Conservation (phyloP, 2,888 invertebrate species). For the Abrostola triplasia region DNA sequence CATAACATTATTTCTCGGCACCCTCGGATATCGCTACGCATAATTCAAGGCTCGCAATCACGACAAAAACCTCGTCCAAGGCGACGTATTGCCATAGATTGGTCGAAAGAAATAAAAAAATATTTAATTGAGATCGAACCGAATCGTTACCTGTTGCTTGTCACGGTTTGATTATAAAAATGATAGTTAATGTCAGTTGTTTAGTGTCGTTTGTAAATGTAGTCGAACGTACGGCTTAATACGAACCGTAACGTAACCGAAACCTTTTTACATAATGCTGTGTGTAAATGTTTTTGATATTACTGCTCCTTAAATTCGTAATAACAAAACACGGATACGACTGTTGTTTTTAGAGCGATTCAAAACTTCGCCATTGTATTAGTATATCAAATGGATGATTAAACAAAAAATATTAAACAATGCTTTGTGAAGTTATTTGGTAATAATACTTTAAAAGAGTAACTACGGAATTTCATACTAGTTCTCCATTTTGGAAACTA, state of each 20-base stretch:
- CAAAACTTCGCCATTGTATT: too few species aligned
- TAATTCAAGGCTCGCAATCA: constrained; percentile 30
- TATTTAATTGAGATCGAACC: constrained; percentile 31
- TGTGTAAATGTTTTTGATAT: background rate
- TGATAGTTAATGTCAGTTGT: constrained; percentile 29
- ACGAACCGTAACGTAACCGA: background rate
- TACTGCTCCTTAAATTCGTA: background rate
- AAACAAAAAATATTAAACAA: too few species aligned
- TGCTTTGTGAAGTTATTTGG: too few species aligned
- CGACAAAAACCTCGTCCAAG: constrained; percentile 47
- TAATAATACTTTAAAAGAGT: too few species aligned
- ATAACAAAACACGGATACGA: too few species aligned
- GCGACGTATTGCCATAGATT: constrained; percentile 24
- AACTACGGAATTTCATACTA: too few species aligned
- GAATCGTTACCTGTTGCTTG: constrained; percentile 32
- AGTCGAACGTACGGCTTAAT: constrained; percentile 10
- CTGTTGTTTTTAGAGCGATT: too few species aligned
- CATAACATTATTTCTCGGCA: constrained; percentile 4
- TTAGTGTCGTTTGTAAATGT: constrained; percentile 32
- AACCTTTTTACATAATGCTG: background rate
- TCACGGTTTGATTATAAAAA: constrained; percentile 46
- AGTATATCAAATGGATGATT: too few species aligned
- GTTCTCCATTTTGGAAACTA: too few species aligned
- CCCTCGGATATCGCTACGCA: constrained; percentile 16
- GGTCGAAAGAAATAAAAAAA: constrained; percentile 34